Percentiles rank a stretch among this genome's conserved stretches.
Conservation (phyloP, 2,113 vertebrate species). For the Oplegnathus fasciatus region DNA sequence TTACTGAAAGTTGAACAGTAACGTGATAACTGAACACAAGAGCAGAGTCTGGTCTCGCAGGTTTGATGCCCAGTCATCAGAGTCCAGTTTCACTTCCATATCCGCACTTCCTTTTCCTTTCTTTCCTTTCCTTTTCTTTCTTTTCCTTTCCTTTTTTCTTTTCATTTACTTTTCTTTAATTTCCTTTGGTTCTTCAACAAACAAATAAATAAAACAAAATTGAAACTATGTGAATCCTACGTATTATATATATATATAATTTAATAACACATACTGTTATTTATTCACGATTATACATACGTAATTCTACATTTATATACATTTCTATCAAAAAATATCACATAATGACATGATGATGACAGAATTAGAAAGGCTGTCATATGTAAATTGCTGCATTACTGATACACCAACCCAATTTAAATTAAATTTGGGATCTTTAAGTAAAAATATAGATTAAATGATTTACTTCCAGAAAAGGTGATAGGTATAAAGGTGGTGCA, state of each 20-base stretch:
- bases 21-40: background rate
- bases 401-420: too few relatives aligned
- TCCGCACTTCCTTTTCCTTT: background rate
- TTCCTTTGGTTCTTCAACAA: background rate
- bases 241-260: background rate
- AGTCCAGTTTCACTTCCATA: conserved; percentile 39
- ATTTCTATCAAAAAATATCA: background rate
- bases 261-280: background rate
- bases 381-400: background rate
- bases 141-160: background rate
- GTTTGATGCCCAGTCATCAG: conserved; percentile 19
- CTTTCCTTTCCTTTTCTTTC: background rate
- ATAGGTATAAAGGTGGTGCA: background rate
- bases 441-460: background rate
- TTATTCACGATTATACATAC: background rate
- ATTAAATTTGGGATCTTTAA: too few relatives aligned
- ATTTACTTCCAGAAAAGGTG: background rate
- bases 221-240: background rate
- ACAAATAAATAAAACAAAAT: background rate
- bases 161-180: too few relatives aligned
- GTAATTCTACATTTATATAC: background rate
- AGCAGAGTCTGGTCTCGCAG: background rate
- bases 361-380: background rate
- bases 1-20: too few relatives aligned
- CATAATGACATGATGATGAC: background rate